phyloP scores from a whole-genome alignment of 2,888 invertebrate genomes.

The Hyles lineata region DNA sequence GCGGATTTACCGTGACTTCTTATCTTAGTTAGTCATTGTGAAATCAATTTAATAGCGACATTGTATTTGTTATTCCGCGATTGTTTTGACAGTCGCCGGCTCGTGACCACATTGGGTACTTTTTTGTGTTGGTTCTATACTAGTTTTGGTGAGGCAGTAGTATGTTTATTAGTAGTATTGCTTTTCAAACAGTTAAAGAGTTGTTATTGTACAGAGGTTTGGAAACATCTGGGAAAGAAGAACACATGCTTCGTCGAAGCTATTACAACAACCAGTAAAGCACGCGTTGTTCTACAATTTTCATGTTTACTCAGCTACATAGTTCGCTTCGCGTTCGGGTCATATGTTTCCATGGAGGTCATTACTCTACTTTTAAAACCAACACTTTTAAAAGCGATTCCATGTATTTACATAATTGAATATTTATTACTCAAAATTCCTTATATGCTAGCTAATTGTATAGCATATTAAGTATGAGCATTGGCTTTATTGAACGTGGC shows the following conservation, averaged over 20 bases:
- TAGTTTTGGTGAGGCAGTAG: neutral
- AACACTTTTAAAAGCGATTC: slow-evolving; percentile 46
- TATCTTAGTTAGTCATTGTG: slow-evolving; percentile 37
- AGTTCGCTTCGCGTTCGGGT: slow-evolving; percentile 61
- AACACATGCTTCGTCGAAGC: neutral
- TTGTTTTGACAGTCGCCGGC: neutral
- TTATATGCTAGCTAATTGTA: slow-evolving; percentile 12
- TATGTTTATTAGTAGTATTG: neutral
- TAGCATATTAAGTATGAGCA: neutral
- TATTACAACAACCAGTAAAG: neutral
- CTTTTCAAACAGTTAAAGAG: neutral
- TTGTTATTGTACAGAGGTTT: neutral
- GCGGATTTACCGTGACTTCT: slow-evolving; percentile 46
- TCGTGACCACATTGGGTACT: neutral
- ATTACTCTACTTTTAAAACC: slow-evolving; percentile 68
- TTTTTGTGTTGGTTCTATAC: neutral
- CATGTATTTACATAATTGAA: slow-evolving; percentile 31
- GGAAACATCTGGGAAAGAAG: neutral
- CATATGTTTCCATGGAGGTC: slow-evolving; percentile 67
- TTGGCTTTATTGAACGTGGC: neutral
- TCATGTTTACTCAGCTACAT: slow-evolving; percentile 58
- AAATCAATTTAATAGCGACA: slow-evolving; percentile 38
- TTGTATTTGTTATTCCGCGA: slow-evolving; percentile 27
- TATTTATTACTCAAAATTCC: slow-evolving; percentile 40
- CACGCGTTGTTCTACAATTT: slow-evolving; percentile 16